Conservation (phyloP, 2,113 vertebrate genomes). For the Microcebus griseorufus region DNA sequence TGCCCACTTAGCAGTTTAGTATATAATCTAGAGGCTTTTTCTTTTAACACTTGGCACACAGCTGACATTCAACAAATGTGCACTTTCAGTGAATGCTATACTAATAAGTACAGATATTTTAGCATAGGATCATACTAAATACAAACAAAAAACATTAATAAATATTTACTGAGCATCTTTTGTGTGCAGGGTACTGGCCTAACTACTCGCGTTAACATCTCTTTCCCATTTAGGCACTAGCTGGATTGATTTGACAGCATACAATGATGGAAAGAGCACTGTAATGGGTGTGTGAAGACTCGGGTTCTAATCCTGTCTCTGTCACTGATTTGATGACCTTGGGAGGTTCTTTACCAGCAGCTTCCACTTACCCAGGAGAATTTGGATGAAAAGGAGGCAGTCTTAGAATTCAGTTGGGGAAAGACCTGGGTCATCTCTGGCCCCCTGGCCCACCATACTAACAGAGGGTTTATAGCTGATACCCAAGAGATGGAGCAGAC, state of each 20-base stretch:
- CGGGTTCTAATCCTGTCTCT: background rate
- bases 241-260: background rate
- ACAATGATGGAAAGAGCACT: background rate
- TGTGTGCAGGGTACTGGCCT: background rate
- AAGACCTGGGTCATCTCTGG: background rate
- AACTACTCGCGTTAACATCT: background rate
- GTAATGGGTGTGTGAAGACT: background rate
- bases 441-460: background rate
- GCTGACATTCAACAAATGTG: background rate
- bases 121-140: background rate
- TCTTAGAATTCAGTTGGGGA: background rate
- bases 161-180: background rate
- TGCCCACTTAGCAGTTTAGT: background rate
- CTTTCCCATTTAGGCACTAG: background rate
- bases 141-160: background rate
- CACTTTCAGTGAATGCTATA: background rate
- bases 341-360: conserved; percentile 22
- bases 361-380: background rate
- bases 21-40: background rate
- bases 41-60: background rate
- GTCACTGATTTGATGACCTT: background rate
- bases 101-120: background rate
- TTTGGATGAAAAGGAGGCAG: background rate
- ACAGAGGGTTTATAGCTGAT: background rate
- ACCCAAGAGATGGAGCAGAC: background rate